Percentiles rank a stretch among this genome's conserved stretches.
phyloP scores from a whole-genome alignment of 2,797 vertebrate species.

The Hafferia zeledoni region DNA sequence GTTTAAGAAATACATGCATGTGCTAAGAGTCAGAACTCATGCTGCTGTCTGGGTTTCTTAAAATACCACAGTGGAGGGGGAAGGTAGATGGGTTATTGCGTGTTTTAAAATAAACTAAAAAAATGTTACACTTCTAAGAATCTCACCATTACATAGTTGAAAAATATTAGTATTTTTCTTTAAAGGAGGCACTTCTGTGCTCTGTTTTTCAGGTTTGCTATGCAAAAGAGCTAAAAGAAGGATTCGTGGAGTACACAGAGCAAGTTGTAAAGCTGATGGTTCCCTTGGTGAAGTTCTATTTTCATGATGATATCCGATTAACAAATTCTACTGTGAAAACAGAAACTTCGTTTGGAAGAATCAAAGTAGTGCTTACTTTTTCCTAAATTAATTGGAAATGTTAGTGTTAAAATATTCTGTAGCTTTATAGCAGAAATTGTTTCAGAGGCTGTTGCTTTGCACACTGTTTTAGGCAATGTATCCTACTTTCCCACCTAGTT shows the following conservation, averaged over 20 bases:
- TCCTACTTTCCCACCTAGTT: not conserved
- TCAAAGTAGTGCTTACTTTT: not conserved
- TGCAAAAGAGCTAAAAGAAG: conserved; percentile 97
- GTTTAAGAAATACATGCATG: not conserved
- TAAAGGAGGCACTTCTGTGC: not conserved
- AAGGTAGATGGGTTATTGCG: not conserved
- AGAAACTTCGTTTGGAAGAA: not conserved
- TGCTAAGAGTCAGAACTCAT: not conserved
- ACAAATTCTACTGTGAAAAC: not conserved
- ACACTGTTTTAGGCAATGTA: not conserved
- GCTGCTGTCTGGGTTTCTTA: not conserved
- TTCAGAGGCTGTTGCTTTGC: not conserved
- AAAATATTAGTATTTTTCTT: not conserved
- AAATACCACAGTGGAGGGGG: not conserved
- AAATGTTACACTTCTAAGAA: not conserved
- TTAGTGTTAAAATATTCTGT: not conserved
- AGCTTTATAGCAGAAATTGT: not conserved
- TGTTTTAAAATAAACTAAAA: not conserved
- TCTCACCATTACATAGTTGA: not conserved
- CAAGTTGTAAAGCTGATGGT: conserved; percentile 99
- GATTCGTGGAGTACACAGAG: conserved; percentile 97
- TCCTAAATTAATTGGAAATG: not conserved
- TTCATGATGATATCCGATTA: conserved; percentile 98
- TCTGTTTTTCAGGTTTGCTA: conserved; percentile 90
- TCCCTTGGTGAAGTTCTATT: conserved; percentile 97